phyloP scores from a whole-genome alignment of 2,888 invertebrate genomes.

The Stenodema calcarata region DNA sequence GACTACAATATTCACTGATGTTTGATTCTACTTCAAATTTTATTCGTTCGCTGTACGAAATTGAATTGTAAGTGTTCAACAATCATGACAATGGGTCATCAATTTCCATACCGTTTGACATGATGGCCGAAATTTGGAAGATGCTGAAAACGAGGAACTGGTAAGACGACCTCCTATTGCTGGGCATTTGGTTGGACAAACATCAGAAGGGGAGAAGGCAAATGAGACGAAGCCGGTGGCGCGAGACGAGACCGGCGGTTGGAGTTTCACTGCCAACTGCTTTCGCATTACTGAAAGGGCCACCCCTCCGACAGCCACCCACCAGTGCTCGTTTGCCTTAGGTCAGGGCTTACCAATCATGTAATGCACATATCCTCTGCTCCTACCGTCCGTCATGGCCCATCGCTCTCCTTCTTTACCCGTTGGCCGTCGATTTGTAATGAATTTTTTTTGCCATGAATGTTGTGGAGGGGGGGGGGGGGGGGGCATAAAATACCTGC shows the following conservation, averaged over 20 bases:
- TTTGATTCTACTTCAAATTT: no score
- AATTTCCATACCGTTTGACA: constrained; percentile 48
- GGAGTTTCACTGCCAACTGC: constrained; percentile 14
- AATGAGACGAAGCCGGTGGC: neutral
- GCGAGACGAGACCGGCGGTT: neutral
- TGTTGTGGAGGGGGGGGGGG: no score
- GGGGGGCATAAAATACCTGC: constrained; percentile 14
- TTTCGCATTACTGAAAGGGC: constrained; percentile 36
- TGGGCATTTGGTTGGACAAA: neutral
- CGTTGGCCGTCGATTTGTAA: neutral
- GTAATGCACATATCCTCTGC: constrained; percentile 9
- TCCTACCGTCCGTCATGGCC: neutral
- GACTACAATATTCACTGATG: no score
- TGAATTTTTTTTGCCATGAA: constrained; percentile 22
- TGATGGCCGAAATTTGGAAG: constrained; percentile 50
- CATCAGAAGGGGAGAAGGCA: neutral
- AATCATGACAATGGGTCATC: no score
- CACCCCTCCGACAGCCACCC: constrained; percentile 1
- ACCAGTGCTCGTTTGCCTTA: neutral
- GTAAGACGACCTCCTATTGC: constrained; percentile 38
- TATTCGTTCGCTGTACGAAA: no score
- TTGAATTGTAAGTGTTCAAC: no score
- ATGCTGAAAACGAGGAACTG: constrained; percentile 50
- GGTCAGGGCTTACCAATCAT: constrained; percentile 34
- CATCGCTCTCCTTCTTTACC: neutral